These are phyloP conservation scores for Ceratoteleas bidentatus DNA, from an alignment of 1,140 invertebrate species.

Conservation along the genomic window DNA sequence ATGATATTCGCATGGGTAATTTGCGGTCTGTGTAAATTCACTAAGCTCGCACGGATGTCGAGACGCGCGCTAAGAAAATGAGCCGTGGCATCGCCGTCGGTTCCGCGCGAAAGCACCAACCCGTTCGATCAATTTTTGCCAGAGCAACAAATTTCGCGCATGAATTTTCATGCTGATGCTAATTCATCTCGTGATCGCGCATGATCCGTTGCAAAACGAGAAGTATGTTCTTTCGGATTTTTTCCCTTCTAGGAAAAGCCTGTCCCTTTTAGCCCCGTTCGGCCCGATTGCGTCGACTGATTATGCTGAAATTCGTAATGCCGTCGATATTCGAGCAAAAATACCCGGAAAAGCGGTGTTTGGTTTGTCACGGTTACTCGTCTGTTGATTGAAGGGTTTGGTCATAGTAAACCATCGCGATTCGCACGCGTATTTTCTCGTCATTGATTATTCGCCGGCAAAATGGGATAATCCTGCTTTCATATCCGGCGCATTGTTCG, in stretches of 20 bases:
- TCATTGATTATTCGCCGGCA: slow-evolving; percentile 67
- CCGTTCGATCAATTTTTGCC: slow-evolving; percentile 38
- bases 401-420: slow-evolving; percentile 57
- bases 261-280: too few species aligned
- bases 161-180: slow-evolving; percentile 55
- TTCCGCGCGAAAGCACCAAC: too few species aligned
- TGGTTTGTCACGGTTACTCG: slow-evolving; percentile 53
- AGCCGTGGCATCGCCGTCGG: too few species aligned
- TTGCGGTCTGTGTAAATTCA: slow-evolving; percentile 54
- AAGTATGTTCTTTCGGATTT: too few species aligned
- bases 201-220: too few species aligned
- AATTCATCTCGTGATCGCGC: slow-evolving; percentile 41
- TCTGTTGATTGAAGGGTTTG: slow-evolving; percentile 56
- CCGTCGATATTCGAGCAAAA: slow-evolving; percentile 29
- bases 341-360: slow-evolving; percentile 46
- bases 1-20: slow-evolving; percentile 62
- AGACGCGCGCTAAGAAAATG: slow-evolving; percentile 51
- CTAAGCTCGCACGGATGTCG: slow-evolving; percentile 30
- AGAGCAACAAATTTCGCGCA: slow-evolving; percentile 32
- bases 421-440: slow-evolving; percentile 63
- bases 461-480: slow-evolving; percentile 68
- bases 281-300: background rate
- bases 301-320: slow-evolving; percentile 45
- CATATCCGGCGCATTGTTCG: slow-evolving; percentile 59
- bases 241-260: too few species aligned